These are phyloP conservation scores for Dipodomys stephensi DNA, from an alignment of 2,113 vertebrate genomes.

Conservation along the genomic window DNA sequence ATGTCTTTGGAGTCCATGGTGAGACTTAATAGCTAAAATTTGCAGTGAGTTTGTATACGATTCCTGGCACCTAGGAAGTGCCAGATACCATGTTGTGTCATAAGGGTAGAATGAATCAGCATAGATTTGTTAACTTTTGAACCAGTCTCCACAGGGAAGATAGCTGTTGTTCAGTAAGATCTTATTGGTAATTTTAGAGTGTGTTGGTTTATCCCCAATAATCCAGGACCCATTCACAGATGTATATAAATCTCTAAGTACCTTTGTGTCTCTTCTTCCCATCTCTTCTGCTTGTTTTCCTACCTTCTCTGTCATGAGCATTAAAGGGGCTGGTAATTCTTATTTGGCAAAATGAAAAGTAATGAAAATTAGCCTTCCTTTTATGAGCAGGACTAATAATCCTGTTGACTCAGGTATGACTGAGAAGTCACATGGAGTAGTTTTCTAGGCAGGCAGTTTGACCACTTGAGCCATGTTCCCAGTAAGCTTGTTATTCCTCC, in stretches of 20 bases:
- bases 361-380: slow-evolving; percentile 27
- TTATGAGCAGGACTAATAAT: neutral
- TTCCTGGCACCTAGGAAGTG: neutral
- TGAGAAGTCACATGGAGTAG: neutral
- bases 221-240: neutral
- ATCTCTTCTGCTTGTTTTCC: neutral
- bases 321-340: neutral
- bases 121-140: neutral
- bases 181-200: slow-evolving; percentile 1
- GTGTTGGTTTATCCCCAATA: neutral
- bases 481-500: neutral
- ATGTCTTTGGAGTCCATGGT: neutral
- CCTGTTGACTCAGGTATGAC: neutral
- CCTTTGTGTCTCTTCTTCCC: neutral
- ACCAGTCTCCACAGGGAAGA: neutral
- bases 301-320: neutral
- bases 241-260: neutral
- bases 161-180: neutral
- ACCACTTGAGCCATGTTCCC: too few relatives aligned
- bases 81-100: neutral
- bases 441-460: neutral
- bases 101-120: neutral
- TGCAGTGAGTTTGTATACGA: neutral
- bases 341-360: slow-evolving; percentile 18
- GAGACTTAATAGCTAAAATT: slow-evolving; percentile 32